Evolutionary conservation across 2,797 vertebrate species (phyloP).

Genomic region (Eulemur albifrons): DNA sequence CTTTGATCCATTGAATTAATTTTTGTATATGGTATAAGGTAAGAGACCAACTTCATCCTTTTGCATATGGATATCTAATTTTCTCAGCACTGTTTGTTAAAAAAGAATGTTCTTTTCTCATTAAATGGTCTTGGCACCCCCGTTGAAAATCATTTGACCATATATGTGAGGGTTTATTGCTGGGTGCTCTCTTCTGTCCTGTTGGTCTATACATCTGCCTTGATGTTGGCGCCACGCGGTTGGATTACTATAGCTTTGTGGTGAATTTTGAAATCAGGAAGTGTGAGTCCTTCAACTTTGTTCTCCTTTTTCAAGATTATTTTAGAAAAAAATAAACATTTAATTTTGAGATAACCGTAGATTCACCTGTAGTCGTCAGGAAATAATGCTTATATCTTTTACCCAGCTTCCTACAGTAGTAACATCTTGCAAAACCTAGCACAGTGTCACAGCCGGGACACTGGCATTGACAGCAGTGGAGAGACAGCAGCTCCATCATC

Average conservation of each 20-base stretch:
- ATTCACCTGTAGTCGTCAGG: background rate
- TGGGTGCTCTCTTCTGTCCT: background rate
- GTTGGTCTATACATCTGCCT: background rate
- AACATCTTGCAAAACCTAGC: background rate
- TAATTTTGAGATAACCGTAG: background rate
- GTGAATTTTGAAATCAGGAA: slow-evolving; percentile 16
- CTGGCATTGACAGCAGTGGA: background rate
- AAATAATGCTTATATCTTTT: background rate
- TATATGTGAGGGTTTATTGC: background rate
- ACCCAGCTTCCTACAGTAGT: background rate
- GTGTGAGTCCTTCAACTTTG: background rate
- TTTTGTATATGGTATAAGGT: background rate
- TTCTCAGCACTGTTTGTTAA: background rate
- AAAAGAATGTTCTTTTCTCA: background rate
- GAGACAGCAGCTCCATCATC: background rate
- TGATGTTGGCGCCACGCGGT: background rate
- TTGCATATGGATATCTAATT: background rate
- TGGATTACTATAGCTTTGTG: background rate
- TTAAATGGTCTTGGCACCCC: background rate
- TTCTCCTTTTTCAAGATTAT: slow-evolving; percentile 5
- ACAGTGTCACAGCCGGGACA: background rate
- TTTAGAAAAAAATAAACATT: background rate
- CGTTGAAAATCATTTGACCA: background rate
- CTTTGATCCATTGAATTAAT: background rate
- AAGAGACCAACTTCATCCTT: background rate